Evolutionary conservation across 2,113 vertebrate species (phyloP), one percentile per base, ranked within the genome.

Genomic region (Pitta sordida): DNA sequence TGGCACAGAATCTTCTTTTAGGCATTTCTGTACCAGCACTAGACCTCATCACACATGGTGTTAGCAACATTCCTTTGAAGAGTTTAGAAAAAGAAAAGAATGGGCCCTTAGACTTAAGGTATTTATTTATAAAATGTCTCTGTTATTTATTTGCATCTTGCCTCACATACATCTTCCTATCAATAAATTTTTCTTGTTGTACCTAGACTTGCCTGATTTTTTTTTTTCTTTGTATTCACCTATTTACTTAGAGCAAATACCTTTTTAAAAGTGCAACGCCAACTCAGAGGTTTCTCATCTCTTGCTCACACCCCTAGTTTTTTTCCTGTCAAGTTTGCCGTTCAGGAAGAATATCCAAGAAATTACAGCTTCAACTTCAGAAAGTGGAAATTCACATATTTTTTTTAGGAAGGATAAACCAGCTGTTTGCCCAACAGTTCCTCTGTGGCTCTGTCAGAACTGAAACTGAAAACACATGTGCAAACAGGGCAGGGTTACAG

Each of bases 1-100:
- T 0, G 1, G 53, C 1, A 15, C 3, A 71, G 11, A 76, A 75
- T 6, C 29, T 67, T 32, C n/a, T 17, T 27, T 6, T 16, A 59
- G 55, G 58, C 51, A 36, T 46, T 87, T 55, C 64, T 59, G 74
- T 48, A 43, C 55, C 67, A 60, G 41, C 6, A 27, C 29, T 32
- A 51, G 18, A 44, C 11, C 53, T 68, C 62, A 56, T 4, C 30
- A 27, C 41, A 26, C 27, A 8, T 14, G 7, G 55, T 22, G 69
- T 87, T 13, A 63, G 37, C 29, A 79, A 9, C 32, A 39, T 2
- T 11, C 17, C 48, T 58, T 19, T 7, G 13, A 59, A 48, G 44
- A 44, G 52, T 2, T 58, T 2, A 43, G 18, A 23, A 44, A 26
- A 58, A 76, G 5, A 44, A 26, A 58, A 76, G 5, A 53, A 43